Evolutionary conservation across 2,888 invertebrate species (phyloP).

Genomic region (Drosophila kokeensis): DNA sequence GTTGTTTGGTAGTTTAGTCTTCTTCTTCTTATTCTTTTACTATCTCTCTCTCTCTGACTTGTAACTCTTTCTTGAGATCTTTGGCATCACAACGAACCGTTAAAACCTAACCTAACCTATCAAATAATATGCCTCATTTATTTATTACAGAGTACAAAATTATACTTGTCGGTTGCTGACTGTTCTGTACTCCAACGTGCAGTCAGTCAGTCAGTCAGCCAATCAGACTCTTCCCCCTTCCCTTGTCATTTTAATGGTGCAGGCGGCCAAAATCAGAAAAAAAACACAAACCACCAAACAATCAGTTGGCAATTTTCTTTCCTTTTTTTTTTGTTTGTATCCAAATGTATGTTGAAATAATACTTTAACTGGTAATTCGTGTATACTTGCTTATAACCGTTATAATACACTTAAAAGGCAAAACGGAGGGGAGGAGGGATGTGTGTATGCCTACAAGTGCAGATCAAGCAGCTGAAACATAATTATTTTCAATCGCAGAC

Average conservation of each 20-base stretch:
- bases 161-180: conserved; percentile 27
- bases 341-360: conserved; percentile 71
- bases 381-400: conserved; percentile 69
- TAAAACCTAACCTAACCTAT: too few relatives aligned
- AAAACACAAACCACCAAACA: conserved; percentile 59
- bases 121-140: neutral
- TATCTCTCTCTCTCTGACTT: too few relatives aligned
- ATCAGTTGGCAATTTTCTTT: conserved; percentile 63
- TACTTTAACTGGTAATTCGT: conserved; percentile 76
- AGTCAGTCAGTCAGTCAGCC: conserved; percentile 44
- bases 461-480: conserved; percentile 50
- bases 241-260: conserved; percentile 57
- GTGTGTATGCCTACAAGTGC: conserved; percentile 12
- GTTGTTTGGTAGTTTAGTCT: too few relatives aligned
- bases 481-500: conserved; percentile 74
- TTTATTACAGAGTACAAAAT: conserved; percentile 33
- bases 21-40: too few relatives aligned
- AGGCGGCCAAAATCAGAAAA: conserved; percentile 11
- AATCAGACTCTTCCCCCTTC: conserved; percentile 4
- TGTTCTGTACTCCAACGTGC: conserved; percentile 28
- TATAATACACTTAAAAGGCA: conserved; percentile 66
- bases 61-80: too few relatives aligned
- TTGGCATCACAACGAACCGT: too few relatives aligned
- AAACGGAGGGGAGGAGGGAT: neutral
- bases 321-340: conserved; percentile 9